These are phyloP conservation scores for Rhabdornis inornatus DNA, from an alignment of 2,113 vertebrate genomes.

Conservation along the genomic window DNA sequence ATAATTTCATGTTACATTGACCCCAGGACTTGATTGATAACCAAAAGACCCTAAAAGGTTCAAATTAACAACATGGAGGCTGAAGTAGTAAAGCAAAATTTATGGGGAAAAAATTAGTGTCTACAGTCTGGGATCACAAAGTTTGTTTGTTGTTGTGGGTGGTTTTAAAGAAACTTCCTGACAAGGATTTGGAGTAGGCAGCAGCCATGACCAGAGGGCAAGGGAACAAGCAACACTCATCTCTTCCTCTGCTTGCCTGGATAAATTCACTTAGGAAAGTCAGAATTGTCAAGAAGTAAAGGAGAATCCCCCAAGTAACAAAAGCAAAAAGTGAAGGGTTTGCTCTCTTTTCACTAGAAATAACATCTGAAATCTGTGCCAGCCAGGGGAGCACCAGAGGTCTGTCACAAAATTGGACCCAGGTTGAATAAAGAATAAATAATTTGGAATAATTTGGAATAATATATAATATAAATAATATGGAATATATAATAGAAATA, in stretches of 20 bases:
- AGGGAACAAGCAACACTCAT: background rate
- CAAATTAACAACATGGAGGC: background rate
- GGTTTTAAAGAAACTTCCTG: background rate
- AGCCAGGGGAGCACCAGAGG: background rate
- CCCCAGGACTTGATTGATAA: background rate
- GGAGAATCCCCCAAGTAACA: background rate
- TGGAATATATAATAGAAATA: background rate
- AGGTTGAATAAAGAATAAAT: background rate
- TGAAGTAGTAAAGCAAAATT: background rate
- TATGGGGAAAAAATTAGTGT: fast-evolving
- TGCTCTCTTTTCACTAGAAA: background rate
- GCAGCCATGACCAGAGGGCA: background rate
- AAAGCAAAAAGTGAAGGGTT: background rate
- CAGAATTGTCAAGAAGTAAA: background rate
- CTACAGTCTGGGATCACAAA: background rate
- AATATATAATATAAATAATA: too few relatives aligned
- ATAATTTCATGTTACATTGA: background rate
- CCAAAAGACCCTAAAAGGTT: background rate
- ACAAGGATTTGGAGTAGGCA: background rate
- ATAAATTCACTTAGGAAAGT: background rate
- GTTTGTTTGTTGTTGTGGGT: background rate
- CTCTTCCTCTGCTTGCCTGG: background rate
- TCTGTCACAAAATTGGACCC: background rate
- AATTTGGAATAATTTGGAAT: background rate
- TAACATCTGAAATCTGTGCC: background rate